Evolutionary conservation across 2,113 vertebrate species (phyloP), one percentile per base, ranked within the genome.

Genomic region (Thinocorus orbignyianus): DNA sequence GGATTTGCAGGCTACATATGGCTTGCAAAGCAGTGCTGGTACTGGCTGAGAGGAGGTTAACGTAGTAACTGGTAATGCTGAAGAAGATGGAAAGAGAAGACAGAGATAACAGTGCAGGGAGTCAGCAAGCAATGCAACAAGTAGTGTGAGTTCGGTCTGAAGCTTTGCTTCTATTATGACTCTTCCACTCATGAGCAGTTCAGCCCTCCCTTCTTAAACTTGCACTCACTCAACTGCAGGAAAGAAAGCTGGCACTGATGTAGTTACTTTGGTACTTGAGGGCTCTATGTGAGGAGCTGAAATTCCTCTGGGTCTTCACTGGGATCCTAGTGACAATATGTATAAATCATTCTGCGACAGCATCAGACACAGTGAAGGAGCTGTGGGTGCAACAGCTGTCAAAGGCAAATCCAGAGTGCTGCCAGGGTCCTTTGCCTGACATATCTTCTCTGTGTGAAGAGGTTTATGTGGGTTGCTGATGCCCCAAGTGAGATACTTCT

Each of bases 391-490:
- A 55, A 35, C 33, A 41, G 9, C 8, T 9, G 24, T 13, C 19
- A 68, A 49, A 73, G 17, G 1, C 42, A 68, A 24, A 13, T 30
- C 15, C 28, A 31, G 19, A 61, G 58, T 61, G 8, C 28, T 61
- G 20, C 30, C 41, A 39, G 8, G 11, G 12, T 42, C 41, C 35
- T 81, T 52, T 16, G 5, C 7, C 30, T 76, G 69, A 35, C 4
- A 2, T 6, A 35, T 44, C 41, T 66, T 68, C 25, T 62, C 31
- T 1, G 0, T 0, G 0, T 13, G 13, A 81, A 30, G 14, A 4
- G 18, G 3, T 16, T 88, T 46, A 60, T 11, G 4, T 18, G 23
- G 2, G 0, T 17, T 70, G 19, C 22, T 66, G 26, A 11, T 17
- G 4, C 55, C 17, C 4, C 20, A 15, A 3, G 2, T 14, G 19